These are phyloP conservation scores for Caerostris extrusa DNA, from an alignment of 1,140 invertebrate genomes.

Conservation along the genomic window DNA sequence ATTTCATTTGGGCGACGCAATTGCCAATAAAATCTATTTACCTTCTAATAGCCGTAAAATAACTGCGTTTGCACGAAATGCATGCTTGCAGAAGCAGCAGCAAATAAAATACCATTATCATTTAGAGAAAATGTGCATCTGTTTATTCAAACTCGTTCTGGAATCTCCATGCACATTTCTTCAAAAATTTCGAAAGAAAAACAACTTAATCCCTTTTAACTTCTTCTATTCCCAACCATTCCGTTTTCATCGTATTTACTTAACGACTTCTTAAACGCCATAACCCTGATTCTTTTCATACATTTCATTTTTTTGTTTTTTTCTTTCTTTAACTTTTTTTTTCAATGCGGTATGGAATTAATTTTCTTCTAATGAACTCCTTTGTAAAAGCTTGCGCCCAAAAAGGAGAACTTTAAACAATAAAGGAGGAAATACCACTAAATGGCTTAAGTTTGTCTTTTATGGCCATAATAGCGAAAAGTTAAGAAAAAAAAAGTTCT, in stretches of 20 bases:
- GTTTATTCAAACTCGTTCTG: background rate
- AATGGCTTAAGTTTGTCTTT: slow-evolving; percentile 36
- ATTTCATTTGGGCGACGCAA: too few species aligned
- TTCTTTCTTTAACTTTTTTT: background rate
- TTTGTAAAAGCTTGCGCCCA: background rate
- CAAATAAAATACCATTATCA: background rate
- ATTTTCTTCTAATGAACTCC: slow-evolving; percentile 41
- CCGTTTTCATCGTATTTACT: slow-evolving; percentile 12
- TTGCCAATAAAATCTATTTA: too few species aligned
- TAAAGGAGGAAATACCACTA: slow-evolving; percentile 3
- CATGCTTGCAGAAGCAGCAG: too few species aligned
- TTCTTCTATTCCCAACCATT: background rate
- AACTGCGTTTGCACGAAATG: too few species aligned
- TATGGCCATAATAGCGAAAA: background rate
- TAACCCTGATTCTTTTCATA: slow-evolving; percentile 2
- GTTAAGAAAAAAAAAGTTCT: background rate
- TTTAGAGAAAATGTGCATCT: background rate
- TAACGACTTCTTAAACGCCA: slow-evolving; percentile 33
- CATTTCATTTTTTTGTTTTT: background rate
- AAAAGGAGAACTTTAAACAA: background rate
- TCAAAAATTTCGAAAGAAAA: background rate
- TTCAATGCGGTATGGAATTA: slow-evolving; percentile 1
- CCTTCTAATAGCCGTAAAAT: too few species aligned
- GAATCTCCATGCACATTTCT: background rate
- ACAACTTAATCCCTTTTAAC: background rate